Evolutionary conservation across 1,140 invertebrate genomes (phyloP).

Genomic region (Apis dorsata): DNA sequence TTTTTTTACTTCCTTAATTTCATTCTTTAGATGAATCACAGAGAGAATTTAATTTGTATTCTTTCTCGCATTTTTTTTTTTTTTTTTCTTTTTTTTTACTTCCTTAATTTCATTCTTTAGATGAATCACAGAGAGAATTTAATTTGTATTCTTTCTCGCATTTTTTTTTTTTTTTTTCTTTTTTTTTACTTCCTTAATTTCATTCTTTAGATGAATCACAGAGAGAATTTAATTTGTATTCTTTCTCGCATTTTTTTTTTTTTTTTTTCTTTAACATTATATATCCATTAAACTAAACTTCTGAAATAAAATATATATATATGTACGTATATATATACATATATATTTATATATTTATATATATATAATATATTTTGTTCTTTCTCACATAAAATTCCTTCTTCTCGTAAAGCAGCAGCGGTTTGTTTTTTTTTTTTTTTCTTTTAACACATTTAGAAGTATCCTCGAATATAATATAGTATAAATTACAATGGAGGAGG

Average conservation of each 20-base stretch:
- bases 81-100: slow-evolving; percentile 30
- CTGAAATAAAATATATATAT: slow-evolving; percentile 73
- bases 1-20: slow-evolving; percentile 38
- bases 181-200: slow-evolving; percentile 41
- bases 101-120: slow-evolving; percentile 59
- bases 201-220: slow-evolving; percentile 71
- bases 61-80: slow-evolving; percentile 48
- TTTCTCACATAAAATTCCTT: slow-evolving; percentile 62
- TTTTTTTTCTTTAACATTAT: slow-evolving; percentile 48
- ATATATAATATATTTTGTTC: slow-evolving; percentile 56
- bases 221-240: slow-evolving; percentile 69
- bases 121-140: slow-evolving; percentile 73
- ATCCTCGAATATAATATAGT: slow-evolving; percentile 63
- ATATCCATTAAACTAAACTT: slow-evolving; percentile 66
- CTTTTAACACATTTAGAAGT: slow-evolving; percentile 75
- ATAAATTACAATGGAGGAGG: slow-evolving; percentile 66
- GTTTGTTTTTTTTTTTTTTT: slow-evolving; percentile 12
- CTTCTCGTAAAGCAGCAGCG: slow-evolving; percentile 68
- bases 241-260: slow-evolving; percentile 48
- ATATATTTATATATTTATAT: slow-evolving; percentile 47
- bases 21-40: slow-evolving; percentile 71
- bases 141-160: slow-evolving; percentile 65
- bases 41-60: slow-evolving; percentile 69
- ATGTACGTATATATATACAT: slow-evolving; percentile 56
- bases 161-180: slow-evolving; percentile 32